Base-by-base conservation (phyloP, 2,888 invertebrate genomes). In the Meandrusa payeni region DNA sequence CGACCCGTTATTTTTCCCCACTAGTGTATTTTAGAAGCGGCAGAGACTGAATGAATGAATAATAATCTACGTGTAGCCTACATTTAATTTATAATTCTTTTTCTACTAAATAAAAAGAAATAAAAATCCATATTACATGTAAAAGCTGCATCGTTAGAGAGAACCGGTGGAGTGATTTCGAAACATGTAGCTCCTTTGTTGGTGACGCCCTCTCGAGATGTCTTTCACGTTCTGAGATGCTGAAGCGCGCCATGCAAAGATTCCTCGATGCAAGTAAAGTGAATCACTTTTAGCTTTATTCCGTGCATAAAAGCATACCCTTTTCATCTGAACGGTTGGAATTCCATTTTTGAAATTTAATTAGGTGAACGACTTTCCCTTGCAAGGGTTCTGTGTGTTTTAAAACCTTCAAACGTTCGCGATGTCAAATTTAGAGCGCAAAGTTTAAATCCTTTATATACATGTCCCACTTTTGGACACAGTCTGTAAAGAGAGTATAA, bases 311-410 rank as follows among this genome's bases (percentile, higher is more conserved):
- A 29, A 23, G 22, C 29, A 10, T 27, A 11, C 41, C 23, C 29
- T 28, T 29, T 34, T 28, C 13, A 33, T 33, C 11, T 36, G 11
- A 36, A 41, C 9, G 7, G 19, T 17, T 36, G 36, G 11, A 36
- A 42, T 37, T 36, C 27, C 26, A 41, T 41, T 33, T 42, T 42
- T 29, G 9, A 23, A 37, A 42, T 42, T 29, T 42, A 36, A 42
- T 36, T 42, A 42, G 4, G 19, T 17, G 34, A 34, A 41, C 33
- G 23, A 19, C 36, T 42, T 42, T 33, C 40, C 26, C 19, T 33
- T 24, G 24, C 29, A 19, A 4, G 7, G 11, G 9, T 17, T 36
- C 24, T 29, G 36, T 36, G 27, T 22, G 29, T 7, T n/a, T 19
- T 10, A 12, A 27, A 28, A 9, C 28, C 5, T 22, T 36, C 6